Conservation (phyloP, 2,113 vertebrate genomes). For the Xerus inauris region DNA sequence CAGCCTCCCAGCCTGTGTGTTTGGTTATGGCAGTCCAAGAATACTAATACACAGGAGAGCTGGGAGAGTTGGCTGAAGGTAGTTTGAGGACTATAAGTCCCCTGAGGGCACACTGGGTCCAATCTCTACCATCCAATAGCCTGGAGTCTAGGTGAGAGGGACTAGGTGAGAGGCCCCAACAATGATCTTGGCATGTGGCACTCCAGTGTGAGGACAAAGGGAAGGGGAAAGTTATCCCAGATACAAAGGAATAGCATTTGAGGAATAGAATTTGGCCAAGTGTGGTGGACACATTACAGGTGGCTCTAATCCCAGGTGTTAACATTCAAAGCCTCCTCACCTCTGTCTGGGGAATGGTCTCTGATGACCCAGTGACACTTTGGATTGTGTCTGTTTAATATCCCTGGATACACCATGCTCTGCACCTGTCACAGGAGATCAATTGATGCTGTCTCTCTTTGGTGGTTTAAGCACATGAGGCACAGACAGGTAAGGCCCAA, state of each 20-base stretch:
- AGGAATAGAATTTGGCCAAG: neutral
- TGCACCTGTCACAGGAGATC: neutral
- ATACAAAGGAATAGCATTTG: neutral
- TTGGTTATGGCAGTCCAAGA: neutral
- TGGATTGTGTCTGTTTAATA: neutral
- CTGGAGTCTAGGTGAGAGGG: neutral
- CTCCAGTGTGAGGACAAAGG: neutral
- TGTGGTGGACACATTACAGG: neutral
- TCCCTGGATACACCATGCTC: fast-evolving
- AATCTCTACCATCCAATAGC: neutral
- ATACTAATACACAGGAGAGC: neutral
- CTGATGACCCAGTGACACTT: neutral
- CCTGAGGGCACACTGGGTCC: neutral
- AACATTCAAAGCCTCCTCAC: neutral
- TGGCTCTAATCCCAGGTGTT: neutral
- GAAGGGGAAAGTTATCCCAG: neutral
- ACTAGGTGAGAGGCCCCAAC: neutral
- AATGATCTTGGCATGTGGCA: neutral
- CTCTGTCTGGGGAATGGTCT: neutral
- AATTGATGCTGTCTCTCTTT: neutral
- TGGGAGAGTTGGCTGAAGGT: neutral
- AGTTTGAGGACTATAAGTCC: neutral
- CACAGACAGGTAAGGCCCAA: neutral
- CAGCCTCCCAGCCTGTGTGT: neutral
- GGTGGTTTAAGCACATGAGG: neutral